Base-by-base conservation (phyloP, 2,888 invertebrate genomes). In the Leucoptera coffeella region DNA sequence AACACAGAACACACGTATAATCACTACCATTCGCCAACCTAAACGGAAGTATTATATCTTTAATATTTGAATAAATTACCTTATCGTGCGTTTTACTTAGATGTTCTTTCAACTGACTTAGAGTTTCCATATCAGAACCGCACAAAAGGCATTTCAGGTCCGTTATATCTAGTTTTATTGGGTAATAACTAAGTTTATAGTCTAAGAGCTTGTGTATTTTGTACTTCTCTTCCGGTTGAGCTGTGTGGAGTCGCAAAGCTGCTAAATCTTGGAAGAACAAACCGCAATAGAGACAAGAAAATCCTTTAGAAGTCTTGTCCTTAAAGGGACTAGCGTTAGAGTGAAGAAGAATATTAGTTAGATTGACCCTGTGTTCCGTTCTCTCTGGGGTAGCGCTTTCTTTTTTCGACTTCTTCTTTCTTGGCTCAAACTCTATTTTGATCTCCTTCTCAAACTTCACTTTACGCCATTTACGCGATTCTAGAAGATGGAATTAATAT, bases 281-380 rank as follows among this genome's bases (percentile, higher is more conserved):
- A 2, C 57, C 47, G 47, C 69, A 69, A 45, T 69, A 69, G 14
- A 67, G 57, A 32, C 69, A 69, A 32, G 67, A 62, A 52, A 64
- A 69, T 20, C 69, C 69, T 3, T 53, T 42, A 28, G 49, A 45
- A 0, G 67, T 69, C 42, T 69, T 69, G 41, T 69, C 67, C 14
- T 62, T 42, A 40, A 69, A 69, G 2, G 69, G 69, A 38, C 59
- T 64, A 13, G 69, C 69, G 39, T 65, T 69, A 42, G 67, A 67
- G 47, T 45, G 50, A 40, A 64, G 62, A n/a, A 69, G 57, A 35
- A 69, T 65, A 15, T 60, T 43, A 2, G 64, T 62, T 3, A 69
- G 43, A 44, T 69, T 69, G 32, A 67, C 61, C 33, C 69, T 65
- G 52, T 69, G 69, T 38, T 69, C 62, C 28, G 57, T 53, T 33